phyloP scores from a whole-genome alignment of 2,888 invertebrate species.

The Ptilodon capucinus region DNA sequence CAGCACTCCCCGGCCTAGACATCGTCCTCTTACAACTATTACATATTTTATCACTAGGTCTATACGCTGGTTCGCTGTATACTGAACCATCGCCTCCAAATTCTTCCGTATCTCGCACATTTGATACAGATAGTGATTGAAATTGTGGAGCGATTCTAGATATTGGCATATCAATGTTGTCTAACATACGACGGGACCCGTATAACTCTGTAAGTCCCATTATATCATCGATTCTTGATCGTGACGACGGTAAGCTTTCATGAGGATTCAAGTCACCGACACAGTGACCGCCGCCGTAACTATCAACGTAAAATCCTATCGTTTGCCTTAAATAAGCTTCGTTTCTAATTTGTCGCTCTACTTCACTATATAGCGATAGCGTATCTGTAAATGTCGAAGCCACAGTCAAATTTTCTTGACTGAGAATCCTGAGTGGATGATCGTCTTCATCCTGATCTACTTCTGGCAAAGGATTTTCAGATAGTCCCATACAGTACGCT shows the following conservation, averaged over 20 bases:
- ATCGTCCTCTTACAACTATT: slow-evolving; percentile 89
- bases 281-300: slow-evolving; percentile 64
- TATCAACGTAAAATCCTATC: slow-evolving; percentile 81
- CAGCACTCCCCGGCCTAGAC: slow-evolving; percentile 86
- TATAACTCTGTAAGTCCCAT: slow-evolving; percentile 92
- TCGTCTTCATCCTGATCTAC: slow-evolving; percentile 89
- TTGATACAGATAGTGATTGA: slow-evolving; percentile 87
- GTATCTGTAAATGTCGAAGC: slow-evolving; percentile 95
- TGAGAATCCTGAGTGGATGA: slow-evolving; percentile 93
- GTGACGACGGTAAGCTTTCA: slow-evolving; percentile 72
- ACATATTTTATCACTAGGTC: slow-evolving; percentile 88
- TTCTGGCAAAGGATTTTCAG: slow-evolving; percentile 87
- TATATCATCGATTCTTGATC: slow-evolving; percentile 89
- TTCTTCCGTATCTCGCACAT: slow-evolving; percentile 86
- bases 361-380: slow-evolving; percentile 85
- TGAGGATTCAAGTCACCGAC: slow-evolving; percentile 69
- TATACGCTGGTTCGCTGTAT: slow-evolving; percentile 93
- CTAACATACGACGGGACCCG: slow-evolving; percentile 89
- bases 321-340: slow-evolving; percentile 83
- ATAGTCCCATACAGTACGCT: slow-evolving; percentile 90
- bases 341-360: slow-evolving; percentile 85
- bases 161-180: slow-evolving; percentile 83
- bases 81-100: slow-evolving; percentile 90
- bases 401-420: slow-evolving; percentile 95
- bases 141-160: slow-evolving; percentile 84